Evolutionary conservation across 2,113 vertebrate genomes (phyloP), one percentile per base, ranked within the genome.

Genomic region (Symphodus melops): DNA sequence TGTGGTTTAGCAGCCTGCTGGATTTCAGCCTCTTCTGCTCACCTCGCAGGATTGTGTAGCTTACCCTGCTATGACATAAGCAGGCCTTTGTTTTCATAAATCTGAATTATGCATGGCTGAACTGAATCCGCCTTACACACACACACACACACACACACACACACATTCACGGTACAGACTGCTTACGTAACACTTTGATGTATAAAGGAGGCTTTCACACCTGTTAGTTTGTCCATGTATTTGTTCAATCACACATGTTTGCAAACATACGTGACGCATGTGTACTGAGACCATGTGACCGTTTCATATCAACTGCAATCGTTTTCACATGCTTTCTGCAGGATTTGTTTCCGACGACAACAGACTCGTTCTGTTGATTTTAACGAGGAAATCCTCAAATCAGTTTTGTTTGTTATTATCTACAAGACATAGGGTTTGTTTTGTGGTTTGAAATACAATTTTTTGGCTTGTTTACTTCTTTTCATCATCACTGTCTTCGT

Each of bases 41-140:
- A 68, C 68, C 54, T 63, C 86, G 90, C 86, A 88, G 61, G 79
- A 88, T 77, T 83, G 52, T 71, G 64, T 71, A 79, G 83, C 85
- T 90, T 79, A 86, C 63, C 57, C 76, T 61, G 69, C 81, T 86
- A 77, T 90, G 87, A 89, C 74, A 88, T 87, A 85, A 90, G 86
- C 84, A 87, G 77, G 86, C 72, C 75, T 90, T 87, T 89, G 84
- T 89, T 88, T 87, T 51, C 82, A 68, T 67, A 81, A 89, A 88
- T 81, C 87, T 83, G 75, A 84, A 88, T 92, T 90, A 90, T 87
- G 68, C 84, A 85, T 13, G 82, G 84, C 33, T 87, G 68, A 75
- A 72, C 79, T 79, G 79, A 91, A 90, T 86, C 84, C 76, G 28
- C 21, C 53, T 57, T 4, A 69, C 62, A 68, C 63, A 75, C 65